Conservation (phyloP, 2,888 invertebrate genomes). For the Cerastis rubricosa region DNA sequence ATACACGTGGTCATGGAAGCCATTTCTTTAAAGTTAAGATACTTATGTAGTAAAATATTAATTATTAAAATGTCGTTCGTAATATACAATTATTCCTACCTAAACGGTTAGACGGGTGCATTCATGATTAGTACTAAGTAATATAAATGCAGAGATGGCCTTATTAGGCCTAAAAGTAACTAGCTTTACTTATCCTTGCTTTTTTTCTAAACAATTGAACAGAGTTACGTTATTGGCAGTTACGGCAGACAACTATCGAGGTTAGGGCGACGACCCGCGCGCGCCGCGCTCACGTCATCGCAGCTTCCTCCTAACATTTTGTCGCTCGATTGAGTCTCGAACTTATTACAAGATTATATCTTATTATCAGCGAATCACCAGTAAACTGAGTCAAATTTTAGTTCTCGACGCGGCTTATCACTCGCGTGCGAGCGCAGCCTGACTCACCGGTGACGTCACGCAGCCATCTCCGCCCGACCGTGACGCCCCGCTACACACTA, state of each 20-base stretch:
- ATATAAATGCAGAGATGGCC: too few species aligned
- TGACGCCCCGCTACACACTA: slow-evolving; percentile 29
- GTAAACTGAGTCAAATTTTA: background rate
- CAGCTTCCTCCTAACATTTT: slow-evolving; percentile 15
- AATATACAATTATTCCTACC: background rate
- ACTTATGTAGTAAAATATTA: too few species aligned
- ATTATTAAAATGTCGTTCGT: background rate
- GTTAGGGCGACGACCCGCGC: slow-evolving; percentile 51
- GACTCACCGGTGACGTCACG: slow-evolving; percentile 59
- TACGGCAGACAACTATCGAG: slow-evolving; percentile 32
- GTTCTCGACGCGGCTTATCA: slow-evolving; percentile 7
- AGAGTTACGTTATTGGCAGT: slow-evolving; percentile 21
- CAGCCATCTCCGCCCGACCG: slow-evolving; percentile 22
- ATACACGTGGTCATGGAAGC: background rate
- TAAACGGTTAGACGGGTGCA: background rate
- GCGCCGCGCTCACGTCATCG: slow-evolving; percentile 53
- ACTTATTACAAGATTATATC: background rate
- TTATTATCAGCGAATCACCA: background rate
- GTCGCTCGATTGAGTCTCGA: slow-evolving; percentile 8
- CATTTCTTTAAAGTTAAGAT: too few species aligned
- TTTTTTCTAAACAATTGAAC: slow-evolving; percentile 6
- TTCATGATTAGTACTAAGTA: background rate
- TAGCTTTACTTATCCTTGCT: background rate
- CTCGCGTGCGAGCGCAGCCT: slow-evolving; percentile 24
- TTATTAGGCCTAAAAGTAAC: background rate